A percentile compares a stretch with the other conserved stretches of the same genome.
These are phyloP conservation scores for Ophion ventricosus DNA, from an alignment of 2,888 invertebrate genomes.

Conservation along the genomic window DNA sequence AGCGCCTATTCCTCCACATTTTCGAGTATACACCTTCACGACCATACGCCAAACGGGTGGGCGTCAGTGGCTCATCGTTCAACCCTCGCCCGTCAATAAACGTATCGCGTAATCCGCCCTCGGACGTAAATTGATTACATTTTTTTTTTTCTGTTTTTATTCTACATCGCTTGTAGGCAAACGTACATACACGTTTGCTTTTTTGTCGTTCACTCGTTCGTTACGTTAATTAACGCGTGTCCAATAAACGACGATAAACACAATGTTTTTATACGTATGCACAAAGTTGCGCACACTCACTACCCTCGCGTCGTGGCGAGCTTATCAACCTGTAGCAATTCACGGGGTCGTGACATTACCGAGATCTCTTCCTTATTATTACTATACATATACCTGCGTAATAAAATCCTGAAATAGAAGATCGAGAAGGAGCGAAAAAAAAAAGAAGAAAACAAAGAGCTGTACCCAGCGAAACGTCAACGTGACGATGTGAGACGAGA, in stretches of 20 bases:
- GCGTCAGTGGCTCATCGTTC: no score
- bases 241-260: background rate
- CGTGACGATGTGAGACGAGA: background rate
- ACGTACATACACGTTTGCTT: background rate
- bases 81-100: background rate
- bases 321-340: no score
- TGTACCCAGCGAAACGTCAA: conserved; percentile 26
- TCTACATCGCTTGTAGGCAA: conserved; percentile 3
- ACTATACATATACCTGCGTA: conserved; percentile 3
- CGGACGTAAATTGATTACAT: no score
- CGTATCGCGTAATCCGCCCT: no score
- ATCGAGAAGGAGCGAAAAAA: conserved; percentile 25
- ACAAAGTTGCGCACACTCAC: no score
- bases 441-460: conserved; percentile 12
- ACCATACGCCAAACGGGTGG: no score
- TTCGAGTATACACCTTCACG: no score
- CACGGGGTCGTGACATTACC: conserved; percentile 44
- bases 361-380: background rate
- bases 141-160: background rate
- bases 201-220: conserved; percentile 4
- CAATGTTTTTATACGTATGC: background rate
- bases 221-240: conserved; percentile 21
- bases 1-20: no score
- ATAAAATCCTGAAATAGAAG: conserved; percentile 53
- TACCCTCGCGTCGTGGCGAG: no score